phyloP scores from a whole-genome alignment of 2,888 invertebrate genomes.

The Micoletzkya japonica region DNA sequence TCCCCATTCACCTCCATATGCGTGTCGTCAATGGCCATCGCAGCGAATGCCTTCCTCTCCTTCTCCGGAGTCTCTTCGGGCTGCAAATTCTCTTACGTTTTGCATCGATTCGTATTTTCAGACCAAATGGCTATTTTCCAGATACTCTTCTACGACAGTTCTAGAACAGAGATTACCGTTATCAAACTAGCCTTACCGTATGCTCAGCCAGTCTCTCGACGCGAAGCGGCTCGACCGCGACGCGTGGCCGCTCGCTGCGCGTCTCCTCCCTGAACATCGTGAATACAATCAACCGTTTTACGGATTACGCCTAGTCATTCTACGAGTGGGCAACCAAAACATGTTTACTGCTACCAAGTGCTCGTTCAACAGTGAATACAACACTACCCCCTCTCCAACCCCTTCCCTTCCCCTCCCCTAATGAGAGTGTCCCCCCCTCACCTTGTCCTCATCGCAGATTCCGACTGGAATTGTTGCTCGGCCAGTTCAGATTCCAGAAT shows the following conservation, averaged over 20 bases:
- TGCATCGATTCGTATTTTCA: neutral
- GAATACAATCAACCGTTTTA: neutral
- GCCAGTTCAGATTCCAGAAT: constrained; percentile 27
- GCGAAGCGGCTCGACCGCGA: constrained; percentile 28
- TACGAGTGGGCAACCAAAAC: too few species aligned
- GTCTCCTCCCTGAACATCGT: constrained; percentile 22
- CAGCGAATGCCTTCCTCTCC: constrained; percentile 23
- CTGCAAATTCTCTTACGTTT: neutral
- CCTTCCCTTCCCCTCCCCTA: too few species aligned
- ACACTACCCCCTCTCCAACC: neutral
- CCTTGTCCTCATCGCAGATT: constrained; percentile 20
- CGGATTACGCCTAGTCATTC: too few species aligned
- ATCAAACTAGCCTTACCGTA: too few species aligned
- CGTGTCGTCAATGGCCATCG: constrained; percentile 18
- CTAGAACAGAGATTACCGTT: too few species aligned
- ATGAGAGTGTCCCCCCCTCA: neutral
- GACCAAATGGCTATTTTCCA: too few species aligned
- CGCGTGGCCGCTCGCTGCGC: constrained; percentile 19
- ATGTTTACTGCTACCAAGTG: neutral
- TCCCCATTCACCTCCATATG: constrained; percentile 23
- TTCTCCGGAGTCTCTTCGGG: constrained; percentile 23
- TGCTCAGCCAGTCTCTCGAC: constrained; percentile 19
- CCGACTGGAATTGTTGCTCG: constrained; percentile 22
- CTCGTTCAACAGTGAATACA: too few species aligned
- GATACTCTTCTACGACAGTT: too few species aligned